Base-by-base conservation (phyloP, 2,797 vertebrate genomes). In the Eptatretus atami region DNA sequence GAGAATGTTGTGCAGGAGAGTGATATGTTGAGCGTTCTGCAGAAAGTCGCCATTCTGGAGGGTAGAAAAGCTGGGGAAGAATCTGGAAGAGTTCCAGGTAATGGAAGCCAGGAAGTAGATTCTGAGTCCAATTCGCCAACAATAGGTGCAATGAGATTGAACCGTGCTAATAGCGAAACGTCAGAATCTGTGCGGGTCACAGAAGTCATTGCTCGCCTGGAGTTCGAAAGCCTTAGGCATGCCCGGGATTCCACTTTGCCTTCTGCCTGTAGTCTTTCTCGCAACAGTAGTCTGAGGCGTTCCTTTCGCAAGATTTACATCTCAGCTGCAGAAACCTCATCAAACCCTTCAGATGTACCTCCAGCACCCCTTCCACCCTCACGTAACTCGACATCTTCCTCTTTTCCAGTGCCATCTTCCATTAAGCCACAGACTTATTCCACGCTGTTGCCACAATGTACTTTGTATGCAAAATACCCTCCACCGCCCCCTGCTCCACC, bases 21-120 rank as follows among this genome's bases (percentile, higher is more conserved):
- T 0, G 87, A 94, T 69, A 73, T 88, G 66, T 75, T 92, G 13
- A 92, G 86, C 0, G 88, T 95, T 65, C 86, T 87, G 0, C 83
- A 95, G 71, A 92, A 94, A 87, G 86, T 95, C 68, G 88, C 88
- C 1, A 69, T 86, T 71, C 86, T 90, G 12, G 87, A 95, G 70
- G 83, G 57, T 11, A 61, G 25, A 25, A 61, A 25, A n/a, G 57
- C 57, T n/a, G 25, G 57, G 25, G 57, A 61, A 61, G 57, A 25
- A n/a, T n/a, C 12, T 11, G 57, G 57, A 10, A 61, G 57, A 12
- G 25, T n/a, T 61, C 57, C 15, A 61, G 57, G 11, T 61, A 25
- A 25, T n/a, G 25, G 57, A 10, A 61, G 9, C 57, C 57, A 61
- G 25, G 57, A 61, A 61, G 57, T 61, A 25, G 57, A 61, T 24